Evolutionary conservation across 1,140 invertebrate species (phyloP).

Genomic region (Lucilia sericata): DNA sequence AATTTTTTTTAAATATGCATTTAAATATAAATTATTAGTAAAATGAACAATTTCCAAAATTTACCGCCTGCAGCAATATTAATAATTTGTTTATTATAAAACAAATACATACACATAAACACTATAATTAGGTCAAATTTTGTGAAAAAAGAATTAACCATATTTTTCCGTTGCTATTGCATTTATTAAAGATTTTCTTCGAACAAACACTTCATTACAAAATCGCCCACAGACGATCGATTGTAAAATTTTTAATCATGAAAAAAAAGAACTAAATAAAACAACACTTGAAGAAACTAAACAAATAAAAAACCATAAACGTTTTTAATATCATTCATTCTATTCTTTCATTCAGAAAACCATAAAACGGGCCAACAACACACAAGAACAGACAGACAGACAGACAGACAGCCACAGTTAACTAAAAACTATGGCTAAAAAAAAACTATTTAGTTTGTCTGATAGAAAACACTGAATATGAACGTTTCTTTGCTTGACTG

Average conservation of each 20-base stretch:
- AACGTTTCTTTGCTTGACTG: background rate
- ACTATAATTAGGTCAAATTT: background rate
- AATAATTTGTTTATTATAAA: slow-evolving; percentile 2
- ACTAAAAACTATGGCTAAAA: background rate
- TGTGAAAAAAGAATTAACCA: background rate
- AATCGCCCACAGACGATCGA: background rate
- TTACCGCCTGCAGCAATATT: background rate
- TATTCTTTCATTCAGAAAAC: background rate
- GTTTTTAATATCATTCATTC: slow-evolving; percentile 3
- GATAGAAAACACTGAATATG: background rate
- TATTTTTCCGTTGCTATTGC: background rate
- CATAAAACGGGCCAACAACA: background rate
- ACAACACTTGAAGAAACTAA: background rate
- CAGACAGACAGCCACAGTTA: background rate
- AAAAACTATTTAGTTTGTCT: background rate
- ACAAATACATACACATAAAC: background rate
- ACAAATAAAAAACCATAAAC: slow-evolving; percentile 8
- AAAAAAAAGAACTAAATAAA: slow-evolving; percentile 6
- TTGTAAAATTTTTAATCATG: slow-evolving; percentile 11
- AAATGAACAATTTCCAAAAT: background rate
- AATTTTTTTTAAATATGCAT: too few relatives aligned
- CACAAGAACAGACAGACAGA: background rate
- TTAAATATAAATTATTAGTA: too few relatives aligned
- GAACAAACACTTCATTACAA: background rate
- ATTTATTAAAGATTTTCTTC: background rate